Conservation (phyloP, 2,113 vertebrate species). For the Phalacrocorax brasilianus region DNA sequence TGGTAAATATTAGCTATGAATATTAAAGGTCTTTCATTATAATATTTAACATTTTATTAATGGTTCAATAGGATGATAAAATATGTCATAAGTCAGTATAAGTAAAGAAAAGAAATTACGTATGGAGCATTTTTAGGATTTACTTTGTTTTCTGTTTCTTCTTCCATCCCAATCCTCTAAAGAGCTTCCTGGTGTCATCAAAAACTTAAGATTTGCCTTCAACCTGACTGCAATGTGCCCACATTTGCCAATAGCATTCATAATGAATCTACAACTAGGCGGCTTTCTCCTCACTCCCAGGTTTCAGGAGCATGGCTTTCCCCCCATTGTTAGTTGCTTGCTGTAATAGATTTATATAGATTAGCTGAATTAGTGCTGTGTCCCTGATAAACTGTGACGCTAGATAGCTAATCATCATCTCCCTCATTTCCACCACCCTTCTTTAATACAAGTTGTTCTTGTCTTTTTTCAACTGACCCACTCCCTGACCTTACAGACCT, state of each 20-base stretch:
- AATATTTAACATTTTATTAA: neutral
- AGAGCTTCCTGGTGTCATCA: neutral
- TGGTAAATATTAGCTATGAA: neutral
- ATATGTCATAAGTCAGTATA: neutral
- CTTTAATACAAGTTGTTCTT: neutral
- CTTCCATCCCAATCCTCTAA: neutral
- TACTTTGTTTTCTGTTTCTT: neutral
- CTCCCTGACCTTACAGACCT: neutral
- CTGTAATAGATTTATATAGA: neutral
- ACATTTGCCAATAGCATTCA: neutral
- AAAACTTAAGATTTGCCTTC: neutral
- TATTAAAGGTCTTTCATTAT: neutral
- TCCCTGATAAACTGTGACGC: neutral
- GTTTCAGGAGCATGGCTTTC: neutral
- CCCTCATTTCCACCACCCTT: neutral
- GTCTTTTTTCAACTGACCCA: neutral
- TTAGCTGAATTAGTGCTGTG: neutral
- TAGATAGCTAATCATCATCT: neutral
- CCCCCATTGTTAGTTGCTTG: neutral
- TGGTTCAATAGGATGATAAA: neutral
- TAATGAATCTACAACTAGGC: neutral
- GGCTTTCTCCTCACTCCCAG: neutral
- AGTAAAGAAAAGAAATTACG: too few species aligned
- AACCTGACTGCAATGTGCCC: rapidly evolving
- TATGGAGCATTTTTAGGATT: neutral